Conservation (phyloP, 2,888 invertebrate genomes). For the Oasisia sp. region DNA sequence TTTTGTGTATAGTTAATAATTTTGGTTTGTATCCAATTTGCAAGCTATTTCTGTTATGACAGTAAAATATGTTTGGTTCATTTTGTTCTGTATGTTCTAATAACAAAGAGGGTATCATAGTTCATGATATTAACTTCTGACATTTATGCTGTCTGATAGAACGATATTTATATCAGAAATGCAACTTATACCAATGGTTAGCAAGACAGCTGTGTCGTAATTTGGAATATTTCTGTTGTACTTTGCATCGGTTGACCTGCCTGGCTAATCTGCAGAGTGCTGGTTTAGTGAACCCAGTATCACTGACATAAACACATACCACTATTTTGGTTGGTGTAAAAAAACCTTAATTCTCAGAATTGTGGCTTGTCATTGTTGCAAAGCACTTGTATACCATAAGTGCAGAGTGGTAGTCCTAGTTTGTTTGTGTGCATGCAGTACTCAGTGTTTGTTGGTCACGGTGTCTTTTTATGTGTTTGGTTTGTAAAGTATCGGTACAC, state of each 20-base stretch:
- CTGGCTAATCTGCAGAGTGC: not conserved
- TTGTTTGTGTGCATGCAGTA: not conserved
- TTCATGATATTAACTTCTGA: not conserved
- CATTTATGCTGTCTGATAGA: not conserved
- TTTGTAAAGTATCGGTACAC: no score
- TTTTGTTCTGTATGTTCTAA: no score
- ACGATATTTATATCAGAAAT: not conserved
- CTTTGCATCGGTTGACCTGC: not conserved
- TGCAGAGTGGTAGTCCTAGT: not conserved
- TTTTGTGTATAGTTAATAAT: not conserved
- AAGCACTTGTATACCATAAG: not conserved
- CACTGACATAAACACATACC: not conserved
- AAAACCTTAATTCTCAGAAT: not conserved
- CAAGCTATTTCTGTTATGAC: no score
- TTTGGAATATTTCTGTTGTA: not conserved
- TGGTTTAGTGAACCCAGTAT: not conserved
- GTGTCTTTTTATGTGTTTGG: no score
- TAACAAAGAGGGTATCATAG: no score
- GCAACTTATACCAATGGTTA: not conserved
- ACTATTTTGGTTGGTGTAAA: not conserved
- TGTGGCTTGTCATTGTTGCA: not conserved
- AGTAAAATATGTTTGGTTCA: no score
- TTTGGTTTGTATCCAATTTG: no score
- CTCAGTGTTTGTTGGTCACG: no score
- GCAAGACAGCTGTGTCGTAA: not conserved